Evolutionary conservation across 2,888 invertebrate species (phyloP), one percentile per base, ranked within the genome.

Genomic region (Lamellibrachia satsuma): DNA sequence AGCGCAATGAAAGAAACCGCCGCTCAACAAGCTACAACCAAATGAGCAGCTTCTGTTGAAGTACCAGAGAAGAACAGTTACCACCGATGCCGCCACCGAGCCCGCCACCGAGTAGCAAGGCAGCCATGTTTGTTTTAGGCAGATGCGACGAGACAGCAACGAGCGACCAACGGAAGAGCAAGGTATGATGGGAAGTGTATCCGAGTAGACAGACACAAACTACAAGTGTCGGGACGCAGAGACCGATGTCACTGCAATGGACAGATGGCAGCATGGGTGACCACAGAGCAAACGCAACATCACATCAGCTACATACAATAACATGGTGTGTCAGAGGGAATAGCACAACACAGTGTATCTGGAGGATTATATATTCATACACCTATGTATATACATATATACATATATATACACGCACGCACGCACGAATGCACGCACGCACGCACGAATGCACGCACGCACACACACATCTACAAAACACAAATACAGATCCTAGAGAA

Each of bases 111-210:
- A 75, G 22, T 75, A 75, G 75, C 22, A 75, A 75, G 75, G 75
- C 75, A n/a, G 75, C 75, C 75, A 75, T 75, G 57, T 75, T 75
- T 75, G 75, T 75, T 75, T 75, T 75, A 75, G 75, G 75, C 75
- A n/a, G 75, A 75, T 22, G n/a, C 75, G 22, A 75, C 75, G 75
- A 75, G 75, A 75, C 75, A 75, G 75, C 75, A 75, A 75, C 75
- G 75, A 75, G 22, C 75, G 75, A 22, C 22, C 75, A 75, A 75
- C 75, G 75, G 75, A 39, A 22, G 75, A 75, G 75, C 75, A 75
- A 75, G 15, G 75, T 15, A 75, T 75, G 75, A 75, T 75, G 75
- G 75, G 75, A 75, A 75, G 57, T 11, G 75, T 75, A 22, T 75
- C n/a, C 75, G 75, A 22, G 75, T 4, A 22, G 75, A 22, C 75